Evolutionary conservation across 2,797 vertebrate genomes (phyloP), one percentile per base, ranked within the genome.

Genomic region (Anableps anableps): DNA sequence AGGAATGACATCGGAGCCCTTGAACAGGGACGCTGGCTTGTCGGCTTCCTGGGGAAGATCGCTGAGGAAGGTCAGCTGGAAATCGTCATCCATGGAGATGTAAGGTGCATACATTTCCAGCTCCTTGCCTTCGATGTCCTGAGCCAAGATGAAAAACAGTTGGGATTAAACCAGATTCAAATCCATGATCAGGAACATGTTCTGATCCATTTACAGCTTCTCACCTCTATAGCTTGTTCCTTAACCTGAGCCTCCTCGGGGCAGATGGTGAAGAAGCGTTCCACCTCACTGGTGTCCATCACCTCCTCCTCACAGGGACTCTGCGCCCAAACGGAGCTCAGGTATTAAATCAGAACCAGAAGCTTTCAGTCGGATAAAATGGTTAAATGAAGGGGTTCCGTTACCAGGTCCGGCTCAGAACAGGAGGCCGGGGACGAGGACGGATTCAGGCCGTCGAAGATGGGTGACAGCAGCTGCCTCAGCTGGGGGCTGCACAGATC

Each of bases 21-120:
- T 10, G 0, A 76, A 17, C 0, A n/a, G 53, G 2, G 76, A 2
- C 4, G 19, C 3, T 17, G 70, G 5, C 2, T 64, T 17, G 38
- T 83, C 55, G 0, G 64, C 72, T 7, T 88, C 75, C 55, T 94
- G 86, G 0, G 93, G 85, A 60, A 95, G 85, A 75, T 91, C 86
- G 3, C 91, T 92, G 85, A 93, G 83, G 90, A 96, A 90, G 53
- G 89, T 96, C 64, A 97, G 95, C 94, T 97, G 97, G 92, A 98
- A 98, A 91, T 98, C 97, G 0, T 98, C 97, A 0, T 98, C 97
- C 97, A 98, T 98, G 9, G 97, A 97, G 94, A 97, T 98, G 90
- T 98, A 98, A 0, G 97, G 97, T 31, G 97, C 97, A 86, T 97
- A 84, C 97, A 96, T 97, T 81, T 97, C 97, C 88, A 97, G 87